Evolutionary conservation across 1,140 invertebrate species (phyloP), one percentile per base, ranked within the genome.

Genomic region (Aethina tumida): DNA sequence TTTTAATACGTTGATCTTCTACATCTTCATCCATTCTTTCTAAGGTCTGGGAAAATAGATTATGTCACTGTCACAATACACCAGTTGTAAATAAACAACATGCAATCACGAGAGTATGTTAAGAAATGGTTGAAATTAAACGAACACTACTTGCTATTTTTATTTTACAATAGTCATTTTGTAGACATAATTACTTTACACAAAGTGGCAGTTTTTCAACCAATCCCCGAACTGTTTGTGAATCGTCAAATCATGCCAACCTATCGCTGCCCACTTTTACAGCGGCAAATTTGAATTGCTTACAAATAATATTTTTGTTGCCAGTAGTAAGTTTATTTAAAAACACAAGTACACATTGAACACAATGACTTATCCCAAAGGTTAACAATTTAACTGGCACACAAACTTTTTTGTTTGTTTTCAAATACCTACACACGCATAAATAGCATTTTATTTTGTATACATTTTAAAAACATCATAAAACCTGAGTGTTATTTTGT

Each of bases 71-170:
- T 35, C 7, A 16, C 12, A 4, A 25, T 14, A 2, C 6, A 13
- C 22, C 33, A 35, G 25, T 22, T 9, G 14, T 24, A 13, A 24
- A 24, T 25, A 22, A 35, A 35, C 25, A 5, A 19, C 12, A 35
- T 20, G 14, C 12, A 29, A 35, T 5, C 10, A 9, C 19, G 14
- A 29, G 10, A 21, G 9, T n/a, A n/a, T n/a, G n/a, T n/a, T n/a
- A n/a, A n/a, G n/a, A n/a, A n/a, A n/a, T n/a, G n/a, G n/a, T n/a
- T n/a, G n/a, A n/a, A n/a, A n/a, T n/a, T n/a, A n/a, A n/a, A n/a
- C n/a, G n/a, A n/a, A n/a, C n/a, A n/a, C 47, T 43, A 47, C 44
- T 47, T 47, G 50, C 47, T 50, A 44, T 48, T 47, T 48, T 44
- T 49, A 41, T 46, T 40, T 26, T 26, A 13, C 24, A n/a, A 26